Conservation (phyloP, 2,888 invertebrate genomes). For the Leptopilina drosophilae region DNA sequence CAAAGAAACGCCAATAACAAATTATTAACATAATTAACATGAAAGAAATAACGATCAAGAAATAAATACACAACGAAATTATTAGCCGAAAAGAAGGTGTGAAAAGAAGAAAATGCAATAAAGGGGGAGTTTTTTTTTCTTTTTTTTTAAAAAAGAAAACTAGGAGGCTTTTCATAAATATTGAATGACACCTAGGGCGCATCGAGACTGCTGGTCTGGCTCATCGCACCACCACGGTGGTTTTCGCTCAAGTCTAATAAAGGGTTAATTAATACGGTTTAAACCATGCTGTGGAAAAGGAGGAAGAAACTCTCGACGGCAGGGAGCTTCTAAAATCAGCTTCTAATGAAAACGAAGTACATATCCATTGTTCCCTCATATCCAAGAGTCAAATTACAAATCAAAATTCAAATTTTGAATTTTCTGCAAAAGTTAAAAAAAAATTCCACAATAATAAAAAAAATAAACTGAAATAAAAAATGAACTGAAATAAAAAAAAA, state of each 20-base stretch:
- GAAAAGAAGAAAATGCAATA: conserved; percentile 53
- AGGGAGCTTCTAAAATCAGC: conserved; percentile 47
- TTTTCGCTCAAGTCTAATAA: conserved; percentile 74
- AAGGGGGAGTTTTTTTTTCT: conserved; percentile 45
- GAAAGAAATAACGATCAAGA: too few species aligned
- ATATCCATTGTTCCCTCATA: background rate
- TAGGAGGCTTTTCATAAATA: conserved; percentile 74
- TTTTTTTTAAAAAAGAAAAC: conserved; percentile 41
- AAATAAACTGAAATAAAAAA: too few species aligned
- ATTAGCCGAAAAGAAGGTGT: conserved; percentile 47
- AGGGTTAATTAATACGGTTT: conserved; percentile 76
- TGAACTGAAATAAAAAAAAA: too few species aligned
- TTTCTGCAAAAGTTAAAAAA: too few species aligned
- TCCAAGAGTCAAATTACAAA: background rate
- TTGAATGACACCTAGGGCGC: conserved; percentile 70
- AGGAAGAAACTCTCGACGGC: conserved; percentile 26
- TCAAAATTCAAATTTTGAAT: background rate
- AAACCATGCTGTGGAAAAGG: conserved; percentile 63
- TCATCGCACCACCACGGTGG: conserved; percentile 71
- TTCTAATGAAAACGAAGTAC: conserved; percentile 15
- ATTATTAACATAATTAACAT: too few species aligned
- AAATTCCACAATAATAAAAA: too few species aligned
- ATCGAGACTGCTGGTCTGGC: conserved; percentile 57
- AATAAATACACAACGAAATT: conserved; percentile 27
- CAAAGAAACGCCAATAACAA: too few species aligned